phyloP scores from a whole-genome alignment of 2,113 vertebrate species.

The Varanus salvator region DNA sequence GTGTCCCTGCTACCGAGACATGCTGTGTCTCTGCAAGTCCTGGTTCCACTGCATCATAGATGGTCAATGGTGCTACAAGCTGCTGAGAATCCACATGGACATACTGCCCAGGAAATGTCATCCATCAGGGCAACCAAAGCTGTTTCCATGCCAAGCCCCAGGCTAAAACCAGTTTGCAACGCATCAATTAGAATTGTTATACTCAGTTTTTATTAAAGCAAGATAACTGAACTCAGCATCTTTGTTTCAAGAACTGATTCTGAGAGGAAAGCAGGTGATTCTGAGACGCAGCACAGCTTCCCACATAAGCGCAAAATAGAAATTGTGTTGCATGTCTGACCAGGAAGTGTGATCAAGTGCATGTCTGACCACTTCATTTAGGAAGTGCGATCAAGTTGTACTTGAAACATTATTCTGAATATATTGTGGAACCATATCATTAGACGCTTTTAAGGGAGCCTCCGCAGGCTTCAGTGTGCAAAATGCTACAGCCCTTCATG shows the following conservation, averaged over 20 bases:
- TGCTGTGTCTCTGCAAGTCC: no score
- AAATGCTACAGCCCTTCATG: conserved; percentile 71
- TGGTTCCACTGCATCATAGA: background rate
- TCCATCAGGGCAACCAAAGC: background rate
- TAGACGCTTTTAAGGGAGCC: conserved; percentile 77
- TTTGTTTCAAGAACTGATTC: background rate
- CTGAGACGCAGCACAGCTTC: background rate
- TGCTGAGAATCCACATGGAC: background rate
- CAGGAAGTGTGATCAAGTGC: no score
- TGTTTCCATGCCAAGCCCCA: background rate
- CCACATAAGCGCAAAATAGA: no score
- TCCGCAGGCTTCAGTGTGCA: conserved; percentile 74
- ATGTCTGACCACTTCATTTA: no score
- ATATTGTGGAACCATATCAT: conserved; percentile 68
- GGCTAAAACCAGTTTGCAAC: background rate
- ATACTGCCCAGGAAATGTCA: background rate
- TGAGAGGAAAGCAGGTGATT: background rate
- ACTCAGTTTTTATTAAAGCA: no score
- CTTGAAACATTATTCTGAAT: no score
- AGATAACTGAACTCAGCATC: background rate
- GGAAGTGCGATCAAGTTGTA: no score
- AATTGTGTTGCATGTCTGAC: no score
- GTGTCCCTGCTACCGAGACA: no score
- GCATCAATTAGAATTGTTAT: no score
- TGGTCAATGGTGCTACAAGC: background rate